These are phyloP conservation scores for Microtus oregoni DNA, from an alignment of 2,113 vertebrate species.

Conservation along the genomic window DNA sequence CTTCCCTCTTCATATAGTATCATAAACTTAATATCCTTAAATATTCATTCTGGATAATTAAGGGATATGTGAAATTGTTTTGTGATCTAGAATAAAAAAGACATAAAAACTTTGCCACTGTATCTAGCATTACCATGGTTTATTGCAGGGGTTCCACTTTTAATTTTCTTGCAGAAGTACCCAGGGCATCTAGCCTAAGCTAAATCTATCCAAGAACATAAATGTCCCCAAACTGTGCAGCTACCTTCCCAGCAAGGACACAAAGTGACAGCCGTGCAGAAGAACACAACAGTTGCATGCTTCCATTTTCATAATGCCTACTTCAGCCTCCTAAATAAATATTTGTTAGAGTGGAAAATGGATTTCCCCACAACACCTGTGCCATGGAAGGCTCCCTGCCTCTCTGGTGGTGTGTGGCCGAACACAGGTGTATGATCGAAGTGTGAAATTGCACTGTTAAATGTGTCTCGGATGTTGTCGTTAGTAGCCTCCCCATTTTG, in stretches of 20 bases:
- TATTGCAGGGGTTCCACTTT: not conserved
- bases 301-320: not conserved
- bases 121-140: not conserved
- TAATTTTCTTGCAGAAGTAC: slow-evolving; percentile 23
- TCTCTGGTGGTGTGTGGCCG: slow-evolving; percentile 8
- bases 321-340: slow-evolving; percentile 64
- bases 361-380: slow-evolving; percentile 68
- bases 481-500: not conserved
- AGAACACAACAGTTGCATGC: not conserved
- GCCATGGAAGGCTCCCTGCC: not conserved
- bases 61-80: not conserved
- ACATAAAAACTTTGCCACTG: not conserved
- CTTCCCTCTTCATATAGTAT: not conserved
- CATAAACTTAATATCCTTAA: too few species aligned
- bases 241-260: not conserved
- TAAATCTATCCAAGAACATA: not conserved
- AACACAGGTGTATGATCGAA: slow-evolving; percentile 61
- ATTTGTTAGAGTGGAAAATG: slow-evolving; percentile 67
- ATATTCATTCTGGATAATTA: not conserved
- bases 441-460: slow-evolving; percentile 70
- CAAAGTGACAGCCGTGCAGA: not conserved
- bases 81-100: not conserved
- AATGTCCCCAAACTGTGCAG: not conserved
- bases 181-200: not conserved
- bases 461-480: not conserved